phyloP scores from a whole-genome alignment of 30 jellyfish, hydroid and myxozoan genomes.

The Hydra vulgaris region DNA sequence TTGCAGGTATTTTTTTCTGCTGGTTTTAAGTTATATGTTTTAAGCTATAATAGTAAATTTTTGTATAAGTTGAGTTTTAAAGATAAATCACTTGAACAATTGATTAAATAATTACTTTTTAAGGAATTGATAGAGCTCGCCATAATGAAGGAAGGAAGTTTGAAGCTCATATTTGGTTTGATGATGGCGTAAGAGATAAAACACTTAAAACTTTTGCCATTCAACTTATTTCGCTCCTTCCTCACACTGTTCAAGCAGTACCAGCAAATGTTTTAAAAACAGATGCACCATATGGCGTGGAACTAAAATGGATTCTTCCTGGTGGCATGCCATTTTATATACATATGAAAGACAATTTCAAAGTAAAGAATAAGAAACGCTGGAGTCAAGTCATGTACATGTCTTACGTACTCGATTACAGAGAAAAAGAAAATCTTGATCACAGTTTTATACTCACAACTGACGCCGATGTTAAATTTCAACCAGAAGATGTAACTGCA shows the following conservation, averaged over 20 bases:
- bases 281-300: constrained; percentile 80
- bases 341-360: constrained; percentile 73
- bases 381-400: constrained; percentile 96
- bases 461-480: constrained; percentile 65
- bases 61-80: too few relatives aligned
- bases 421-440: constrained; percentile 60
- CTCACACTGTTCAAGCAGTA: constrained; percentile 37
- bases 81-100: too few relatives aligned
- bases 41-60: too few relatives aligned
- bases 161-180: constrained; percentile 80
- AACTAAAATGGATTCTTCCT: constrained; percentile 70
- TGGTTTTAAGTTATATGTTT: too few relatives aligned
- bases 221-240: constrained; percentile 63
- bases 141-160: constrained; percentile 58
- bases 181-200: constrained; percentile 82
- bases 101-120: too few relatives aligned
- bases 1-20: constrained; percentile 29
- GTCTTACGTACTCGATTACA: constrained; percentile 79
- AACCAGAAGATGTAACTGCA: constrained; percentile 67
- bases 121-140: constrained; percentile 67
- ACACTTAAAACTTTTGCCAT: constrained; percentile 64
- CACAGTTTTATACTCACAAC: constrained; percentile 83
- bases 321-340: constrained; percentile 83
- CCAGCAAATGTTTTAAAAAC: constrained; percentile 53
- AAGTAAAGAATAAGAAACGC: constrained; percentile 78